Evolutionary conservation across 2,888 invertebrate genomes (phyloP).

Genomic region (Caenorhabditis sinica): DNA sequence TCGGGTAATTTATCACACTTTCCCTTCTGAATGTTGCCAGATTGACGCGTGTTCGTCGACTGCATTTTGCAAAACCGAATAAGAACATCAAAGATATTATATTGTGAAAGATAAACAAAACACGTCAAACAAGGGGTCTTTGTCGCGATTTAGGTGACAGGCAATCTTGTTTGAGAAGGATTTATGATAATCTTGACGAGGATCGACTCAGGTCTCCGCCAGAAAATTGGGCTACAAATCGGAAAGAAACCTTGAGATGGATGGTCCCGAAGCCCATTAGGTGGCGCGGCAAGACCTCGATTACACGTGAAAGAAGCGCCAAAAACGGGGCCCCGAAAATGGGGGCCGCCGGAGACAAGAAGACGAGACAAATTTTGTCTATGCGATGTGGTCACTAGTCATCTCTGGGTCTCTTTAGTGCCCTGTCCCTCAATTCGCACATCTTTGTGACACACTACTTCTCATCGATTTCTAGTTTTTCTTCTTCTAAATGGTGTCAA

Average conservation of each 20-base stretch:
- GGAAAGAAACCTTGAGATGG: not conserved
- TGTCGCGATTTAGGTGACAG: conserved; percentile 46
- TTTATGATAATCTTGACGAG: conserved; percentile 43
- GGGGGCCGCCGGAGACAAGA: conserved; percentile 30
- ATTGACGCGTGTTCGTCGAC: conserved; percentile 49
- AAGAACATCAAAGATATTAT: conserved; percentile 47
- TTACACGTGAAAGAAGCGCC: conserved; percentile 43
- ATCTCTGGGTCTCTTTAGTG: conserved; percentile 60
- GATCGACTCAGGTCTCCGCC: not conserved
- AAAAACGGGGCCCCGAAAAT: conserved; percentile 16
- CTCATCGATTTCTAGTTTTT: conserved; percentile 65
- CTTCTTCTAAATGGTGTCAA: conserved; percentile 59
- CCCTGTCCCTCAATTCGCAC: conserved; percentile 62
- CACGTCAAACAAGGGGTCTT: conserved; percentile 40
- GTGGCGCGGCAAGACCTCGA: conserved; percentile 23
- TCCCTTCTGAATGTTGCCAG: conserved; percentile 58
- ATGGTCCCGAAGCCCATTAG: conserved; percentile 11
- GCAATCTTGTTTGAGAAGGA: conserved; percentile 46
- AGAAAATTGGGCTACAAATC: not conserved
- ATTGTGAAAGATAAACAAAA: conserved; percentile 47
- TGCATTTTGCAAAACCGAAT: conserved; percentile 25
- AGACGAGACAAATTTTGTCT: conserved; percentile 56
- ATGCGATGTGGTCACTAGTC: conserved; percentile 54
- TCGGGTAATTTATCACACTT: conserved; percentile 62
- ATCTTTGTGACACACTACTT: conserved; percentile 66